Conservation (phyloP, 2,888 invertebrate species). For the Sphinx pinastri region DNA sequence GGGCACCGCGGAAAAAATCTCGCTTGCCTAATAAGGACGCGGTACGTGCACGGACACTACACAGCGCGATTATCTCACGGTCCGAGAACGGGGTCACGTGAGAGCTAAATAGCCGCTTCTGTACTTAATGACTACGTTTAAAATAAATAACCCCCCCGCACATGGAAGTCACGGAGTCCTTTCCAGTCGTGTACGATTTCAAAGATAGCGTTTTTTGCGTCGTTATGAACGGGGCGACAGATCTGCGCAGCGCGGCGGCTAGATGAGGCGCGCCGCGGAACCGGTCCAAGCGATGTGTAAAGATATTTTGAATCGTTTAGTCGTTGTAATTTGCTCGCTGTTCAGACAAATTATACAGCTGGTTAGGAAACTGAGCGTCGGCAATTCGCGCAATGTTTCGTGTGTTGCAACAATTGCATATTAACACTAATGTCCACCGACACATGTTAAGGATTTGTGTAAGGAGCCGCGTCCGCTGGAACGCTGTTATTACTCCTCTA, state of each 20-base stretch:
- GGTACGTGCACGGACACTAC: slow-evolving; percentile 77
- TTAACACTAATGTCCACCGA: slow-evolving; percentile 12
- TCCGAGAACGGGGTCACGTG: slow-evolving; percentile 74
- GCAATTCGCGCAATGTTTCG: slow-evolving; percentile 48
- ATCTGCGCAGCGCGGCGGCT: slow-evolving; percentile 36
- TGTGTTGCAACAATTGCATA: slow-evolving; percentile 15
- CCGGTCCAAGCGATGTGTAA: slow-evolving; percentile 50
- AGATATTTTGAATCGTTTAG: slow-evolving; percentile 53
- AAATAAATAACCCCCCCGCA: slow-evolving; percentile 54
- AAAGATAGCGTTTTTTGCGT: slow-evolving; percentile 59
- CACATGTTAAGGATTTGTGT: slow-evolving; percentile 15
- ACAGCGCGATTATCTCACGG: slow-evolving; percentile 81
- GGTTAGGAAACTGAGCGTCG: slow-evolving; percentile 47
- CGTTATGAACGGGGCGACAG: slow-evolving; percentile 42
- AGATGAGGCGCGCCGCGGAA: slow-evolving; percentile 47
- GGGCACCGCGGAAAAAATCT: slow-evolving; percentile 54
- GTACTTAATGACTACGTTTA: slow-evolving; percentile 61
- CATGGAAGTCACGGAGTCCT: slow-evolving; percentile 64
- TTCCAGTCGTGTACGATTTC: slow-evolving; percentile 59
- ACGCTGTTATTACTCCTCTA: neutral
- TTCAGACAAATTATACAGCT: slow-evolving; percentile 58
- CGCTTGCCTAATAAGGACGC: slow-evolving; percentile 72
- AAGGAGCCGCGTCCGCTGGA: slow-evolving; percentile 17
- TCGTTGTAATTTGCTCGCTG: slow-evolving; percentile 50
- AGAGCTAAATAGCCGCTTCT: slow-evolving; percentile 70